Evolutionary conservation across 2,113 vertebrate species (phyloP).

Genomic region (Apodemus speciosus): DNA sequence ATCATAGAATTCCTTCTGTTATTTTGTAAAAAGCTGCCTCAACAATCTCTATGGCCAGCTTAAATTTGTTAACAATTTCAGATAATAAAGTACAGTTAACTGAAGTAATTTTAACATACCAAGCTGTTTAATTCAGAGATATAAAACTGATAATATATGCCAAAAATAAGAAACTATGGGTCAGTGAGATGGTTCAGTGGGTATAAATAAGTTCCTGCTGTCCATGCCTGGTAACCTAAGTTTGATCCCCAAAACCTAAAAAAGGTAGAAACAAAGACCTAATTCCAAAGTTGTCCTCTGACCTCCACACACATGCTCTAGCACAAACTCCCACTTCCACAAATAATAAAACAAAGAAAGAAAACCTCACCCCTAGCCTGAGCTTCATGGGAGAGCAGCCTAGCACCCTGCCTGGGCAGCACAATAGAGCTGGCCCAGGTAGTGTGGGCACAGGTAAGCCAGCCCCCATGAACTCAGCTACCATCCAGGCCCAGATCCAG

Average conservation of each 20-base stretch:
- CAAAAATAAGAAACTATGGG: neutral
- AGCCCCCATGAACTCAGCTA: neutral
- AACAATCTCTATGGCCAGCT: neutral
- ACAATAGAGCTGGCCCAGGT: neutral
- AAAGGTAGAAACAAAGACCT: neutral
- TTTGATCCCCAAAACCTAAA: constrained; percentile 5
- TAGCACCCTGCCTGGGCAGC: neutral
- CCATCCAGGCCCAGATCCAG: neutral
- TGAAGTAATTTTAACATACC: neutral
- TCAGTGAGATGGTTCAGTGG: neutral
- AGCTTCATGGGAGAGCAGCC: neutral
- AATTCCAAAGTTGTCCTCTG: neutral
- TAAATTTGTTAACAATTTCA: neutral
- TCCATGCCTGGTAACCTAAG: neutral
- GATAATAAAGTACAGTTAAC: neutral
- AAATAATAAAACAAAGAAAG: neutral
- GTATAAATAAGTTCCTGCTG: neutral
- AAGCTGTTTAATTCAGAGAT: neutral
- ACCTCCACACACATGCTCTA: no score
- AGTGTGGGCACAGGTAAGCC: neutral
- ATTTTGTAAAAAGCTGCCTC: constrained; percentile 1
- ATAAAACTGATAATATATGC: neutral
- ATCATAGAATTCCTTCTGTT: neutral
- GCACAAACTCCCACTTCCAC: neutral
- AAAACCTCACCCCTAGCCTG: neutral